Conservation (phyloP, 2,888 invertebrate species). For the Drosophila glabriapex region DNA sequence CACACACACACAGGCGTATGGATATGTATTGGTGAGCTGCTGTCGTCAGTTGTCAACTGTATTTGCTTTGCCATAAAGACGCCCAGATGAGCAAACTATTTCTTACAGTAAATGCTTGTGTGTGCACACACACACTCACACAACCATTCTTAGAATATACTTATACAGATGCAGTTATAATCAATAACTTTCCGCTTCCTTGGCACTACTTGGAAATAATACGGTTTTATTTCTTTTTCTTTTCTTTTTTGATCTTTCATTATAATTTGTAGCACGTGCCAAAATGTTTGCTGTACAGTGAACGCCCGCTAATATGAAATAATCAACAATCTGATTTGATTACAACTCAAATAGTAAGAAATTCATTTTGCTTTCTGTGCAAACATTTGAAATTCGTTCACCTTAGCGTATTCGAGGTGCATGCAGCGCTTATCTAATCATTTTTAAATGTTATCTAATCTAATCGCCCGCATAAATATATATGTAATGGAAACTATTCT, state of each 20-base stretch:
- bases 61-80: conserved; percentile 49
- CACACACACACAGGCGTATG: conserved; percentile 1
- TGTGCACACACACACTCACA: neutral
- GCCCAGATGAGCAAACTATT: conserved; percentile 26
- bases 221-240: neutral
- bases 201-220: conserved; percentile 19
- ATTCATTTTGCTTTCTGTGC: neutral
- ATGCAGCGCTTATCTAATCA: conserved; percentile 45
- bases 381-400: conserved; percentile 3
- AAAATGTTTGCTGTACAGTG: neutral
- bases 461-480: conserved; percentile 20
- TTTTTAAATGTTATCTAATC: conserved; percentile 41
- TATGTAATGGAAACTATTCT: conserved; percentile 10
- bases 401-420: conserved; percentile 21
- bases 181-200: conserved; percentile 65
- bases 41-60: conserved; percentile 70
- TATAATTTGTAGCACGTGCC: conserved; percentile 5
- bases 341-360: neutral
- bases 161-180: conserved; percentile 32
- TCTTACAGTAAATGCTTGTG: conserved; percentile 7
- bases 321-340: neutral
- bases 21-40: conserved; percentile 27
- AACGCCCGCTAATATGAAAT: neutral
- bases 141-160: neutral
- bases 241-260: conserved; percentile 8